Evolutionary conservation across 2,113 vertebrate species (phyloP), one percentile per base, ranked within the genome.

Genomic region (Sinocyclocheilus grahami): DNA sequence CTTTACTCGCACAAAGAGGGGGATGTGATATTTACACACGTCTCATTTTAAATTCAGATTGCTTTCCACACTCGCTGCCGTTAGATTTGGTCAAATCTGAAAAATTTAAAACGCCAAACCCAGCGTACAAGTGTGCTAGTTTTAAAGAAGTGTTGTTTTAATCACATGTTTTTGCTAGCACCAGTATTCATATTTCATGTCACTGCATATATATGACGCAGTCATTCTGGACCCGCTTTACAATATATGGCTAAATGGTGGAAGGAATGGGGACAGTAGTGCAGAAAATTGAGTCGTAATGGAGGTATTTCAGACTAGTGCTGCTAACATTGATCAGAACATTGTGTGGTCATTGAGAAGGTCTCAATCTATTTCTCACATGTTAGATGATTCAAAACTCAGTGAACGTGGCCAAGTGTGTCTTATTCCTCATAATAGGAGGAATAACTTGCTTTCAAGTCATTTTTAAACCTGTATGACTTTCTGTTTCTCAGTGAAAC

Each of bases 11-110:
- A 55, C 78, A 75, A 81, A 74, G 20, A 16, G 42, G 16, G 42
- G 51, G n/a, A 30, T 74, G 85, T 53, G 22, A 60, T 62, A 42
- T 55, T 58, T 83, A 67, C 8, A 39, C 48, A 27, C 12, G 48
- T 37, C 30, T 72, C 14, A 74, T 72, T 75, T 75, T 84, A 58
- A n/a, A 42, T 84, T 84, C 82, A 84, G 51, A 74, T 71, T 82
- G 42, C 62, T 46, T 67, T 20, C 22, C 79, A 51, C 20, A 37
- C 27, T 51, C 10, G 10, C 5, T 53, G 2, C 80, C 7, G 14
- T 82, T 20, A 27, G 27, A 78, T 55, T 78, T 48, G 55, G 78
- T 46, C 5, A 63, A 65, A 65, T 65, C 60, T 39, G 53, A 9
- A 55, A 22, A 9, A 37, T 1, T 7, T n/a, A 2, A 22, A 62